phyloP scores from a whole-genome alignment of 1,140 invertebrate genomes.

The Grapholita molesta region DNA sequence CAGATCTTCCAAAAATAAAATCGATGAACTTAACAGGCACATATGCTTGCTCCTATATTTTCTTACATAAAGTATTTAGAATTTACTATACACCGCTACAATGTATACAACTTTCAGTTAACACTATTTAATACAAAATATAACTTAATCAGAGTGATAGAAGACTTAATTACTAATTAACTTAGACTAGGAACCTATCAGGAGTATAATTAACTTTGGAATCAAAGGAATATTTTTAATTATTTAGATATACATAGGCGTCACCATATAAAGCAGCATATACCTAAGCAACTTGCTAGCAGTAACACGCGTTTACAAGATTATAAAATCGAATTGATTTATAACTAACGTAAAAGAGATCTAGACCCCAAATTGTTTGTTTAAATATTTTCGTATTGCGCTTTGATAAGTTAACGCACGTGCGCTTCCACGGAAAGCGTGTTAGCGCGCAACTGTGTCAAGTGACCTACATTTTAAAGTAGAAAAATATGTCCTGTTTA shows the following conservation, averaged over 20 bases:
- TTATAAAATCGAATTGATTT: constrained; percentile 5
- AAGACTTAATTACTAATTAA: constrained; percentile 43
- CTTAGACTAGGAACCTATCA: constrained; percentile 18
- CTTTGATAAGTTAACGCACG: constrained; percentile 46
- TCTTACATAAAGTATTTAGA: too few species aligned
- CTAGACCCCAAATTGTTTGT: constrained; percentile 2
- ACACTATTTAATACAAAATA: constrained; percentile 56
- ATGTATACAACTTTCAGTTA: constrained; percentile 42
- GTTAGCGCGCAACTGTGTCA: constrained; percentile 26
- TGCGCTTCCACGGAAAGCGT: constrained; percentile 41
- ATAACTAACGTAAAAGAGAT: constrained; percentile 7
- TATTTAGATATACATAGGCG: constrained; percentile 24
- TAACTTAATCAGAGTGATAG: constrained; percentile 19
- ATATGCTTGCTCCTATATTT: too few species aligned
- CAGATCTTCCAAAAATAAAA: too few species aligned
- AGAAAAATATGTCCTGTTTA: constrained; percentile 20
- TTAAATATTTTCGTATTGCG: background rate
- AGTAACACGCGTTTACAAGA: background rate
- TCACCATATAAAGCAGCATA: constrained; percentile 8
- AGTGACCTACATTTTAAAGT: constrained; percentile 41
- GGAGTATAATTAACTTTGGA: constrained; percentile 33
- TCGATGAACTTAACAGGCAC: too few species aligned
- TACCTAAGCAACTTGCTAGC: background rate
- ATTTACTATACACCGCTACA: too few species aligned
- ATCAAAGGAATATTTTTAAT: constrained; percentile 32